Base-by-base conservation (phyloP, 2,888 invertebrate species). In the Gortyna flavago region DNA sequence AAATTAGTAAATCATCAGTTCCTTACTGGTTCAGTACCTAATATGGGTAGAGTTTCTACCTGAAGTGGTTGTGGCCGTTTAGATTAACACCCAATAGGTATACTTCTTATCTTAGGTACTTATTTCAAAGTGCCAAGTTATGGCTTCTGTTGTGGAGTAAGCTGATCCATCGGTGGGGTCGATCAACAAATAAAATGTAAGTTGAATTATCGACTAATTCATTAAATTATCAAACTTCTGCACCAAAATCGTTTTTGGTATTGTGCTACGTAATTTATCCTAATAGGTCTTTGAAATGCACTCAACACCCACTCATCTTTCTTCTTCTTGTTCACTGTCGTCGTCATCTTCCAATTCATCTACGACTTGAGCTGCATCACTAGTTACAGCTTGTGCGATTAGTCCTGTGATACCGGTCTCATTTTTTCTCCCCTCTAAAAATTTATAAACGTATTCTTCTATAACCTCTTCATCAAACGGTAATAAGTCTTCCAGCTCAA, bases 391-490 rank as follows among this genome's bases (percentile, higher is more conserved):
- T 86, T 96, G 93, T 57, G 95, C 95, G 85, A 96, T 91, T 71
- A 96, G 81, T 59, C 96, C 95, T 32, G 95, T 95, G 21, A 96
- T 90, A 62, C 95, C 92, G 18, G 95, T 94, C 4, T 94, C 93
- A 88, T 96, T 96, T 84, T 94, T 94, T 83, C 93, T 94, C 13
- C 91, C 91, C 84, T 94, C 94, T 54, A 97, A 90, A 85, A 94
- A 95, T 79, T 95, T 94, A 81, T 93, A 95, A 77, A 96, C 93
- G 72, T 93, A 94, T 80, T 96, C 94, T 81, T 97, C 96, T 68
- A 96, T 90, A 29, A 92, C 93, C 72, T 97, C 96, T 86, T 95
- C 96, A 77, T 95, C 95, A 65, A 96, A 94, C 7, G 96, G 95
- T 71, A 97, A 84, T 75, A 96, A 89, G 80, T 96, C 95, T 87